phyloP scores from a whole-genome alignment of 1,140 invertebrate species.

The Drosophila tristis region DNA sequence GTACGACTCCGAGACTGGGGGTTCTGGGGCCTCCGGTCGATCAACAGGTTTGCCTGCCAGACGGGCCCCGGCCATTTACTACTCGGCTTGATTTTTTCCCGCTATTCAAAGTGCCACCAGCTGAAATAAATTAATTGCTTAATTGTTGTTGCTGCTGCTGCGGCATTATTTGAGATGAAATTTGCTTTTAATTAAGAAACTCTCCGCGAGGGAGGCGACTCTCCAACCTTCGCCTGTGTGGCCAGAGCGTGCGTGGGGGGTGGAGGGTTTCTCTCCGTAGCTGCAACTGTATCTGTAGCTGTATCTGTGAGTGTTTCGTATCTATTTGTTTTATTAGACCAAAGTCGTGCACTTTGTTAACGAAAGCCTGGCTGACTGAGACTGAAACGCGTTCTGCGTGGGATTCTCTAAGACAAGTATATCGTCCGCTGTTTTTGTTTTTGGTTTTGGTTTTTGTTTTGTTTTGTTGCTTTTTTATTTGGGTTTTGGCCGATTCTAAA shows the following conservation, averaged over 20 bases:
- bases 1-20: constrained; percentile 15
- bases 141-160: constrained; percentile 66
- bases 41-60: constrained; percentile 72
- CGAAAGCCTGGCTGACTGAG: constrained; percentile 52
- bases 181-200: constrained; percentile 78
- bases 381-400: constrained; percentile 72
- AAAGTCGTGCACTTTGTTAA: constrained; percentile 80
- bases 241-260: constrained; percentile 56
- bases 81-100: constrained; percentile 64
- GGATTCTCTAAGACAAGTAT: constrained; percentile 70
- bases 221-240: constrained; percentile 59
- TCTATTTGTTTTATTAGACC: constrained; percentile 69
- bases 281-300: not conserved
- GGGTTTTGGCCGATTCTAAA: constrained; percentile 58
- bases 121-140: constrained; percentile 81
- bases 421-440: constrained; percentile 4
- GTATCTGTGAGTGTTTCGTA: constrained; percentile 35
- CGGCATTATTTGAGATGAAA: constrained; percentile 73
- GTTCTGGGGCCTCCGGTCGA: constrained; percentile 39
- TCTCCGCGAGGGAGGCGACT: constrained; percentile 46
- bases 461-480: constrained; percentile 44
- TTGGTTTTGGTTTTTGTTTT: constrained; percentile 7
- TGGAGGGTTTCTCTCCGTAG: constrained; percentile 54
- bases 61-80: constrained; percentile 34
- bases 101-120: constrained; percentile 57